Base-by-base conservation (phyloP, 2,113 vertebrate genomes). In the Platysternon megacephalum region DNA sequence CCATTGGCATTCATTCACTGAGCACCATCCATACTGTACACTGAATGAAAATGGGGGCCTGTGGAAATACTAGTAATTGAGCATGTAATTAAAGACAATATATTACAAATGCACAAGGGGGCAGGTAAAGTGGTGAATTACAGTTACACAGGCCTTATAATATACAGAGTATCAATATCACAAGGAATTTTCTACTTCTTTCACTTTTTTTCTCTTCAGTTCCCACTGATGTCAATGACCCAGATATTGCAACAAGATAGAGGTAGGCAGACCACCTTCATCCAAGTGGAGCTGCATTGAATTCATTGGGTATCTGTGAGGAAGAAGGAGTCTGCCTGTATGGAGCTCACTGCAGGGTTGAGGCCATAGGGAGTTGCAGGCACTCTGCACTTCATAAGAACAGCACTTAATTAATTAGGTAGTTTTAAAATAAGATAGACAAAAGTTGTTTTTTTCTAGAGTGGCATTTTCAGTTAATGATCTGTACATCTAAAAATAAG, bases 11-110 rank as follows among this genome's bases (percentile, higher is more conserved):
- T 84, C 86, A 74, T 22, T 84, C 84, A 29, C 5, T 17, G 13
- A n/a, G 14, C 22, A 3, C 0, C 11, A 26, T 44, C 35, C 24
- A 82, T 82, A 35, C 48, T 2, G 0, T 17, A 8, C 9, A 10
- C 4, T 22, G n/a, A 49, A 56, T 14, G 76, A 22, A 79, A 52
- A 58, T 11, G 5, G 22, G 0, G 29, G 74, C 61, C 44, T 24
- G 3, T 19, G n/a, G 84, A 84, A 86, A 84, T 58, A 17, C 32
- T 53, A 22, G 1, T 9, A 11, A 2, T 8, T 11, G 46, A 32
- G 19, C 7, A 1, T 5, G 1, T 28, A 84, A 22, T 53, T 48
- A 55, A 10, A 44, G 58, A 24, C 9, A 0, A 0, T 0, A 1
- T 68, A 87, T 84, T 53, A n/a, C 16, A 13, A 0, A 2, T 2